Percentiles rank a stretch among this genome's conserved stretches.
Conservation (phyloP, 1,140 invertebrate genomes). For the Paralvinella palmiformis region DNA sequence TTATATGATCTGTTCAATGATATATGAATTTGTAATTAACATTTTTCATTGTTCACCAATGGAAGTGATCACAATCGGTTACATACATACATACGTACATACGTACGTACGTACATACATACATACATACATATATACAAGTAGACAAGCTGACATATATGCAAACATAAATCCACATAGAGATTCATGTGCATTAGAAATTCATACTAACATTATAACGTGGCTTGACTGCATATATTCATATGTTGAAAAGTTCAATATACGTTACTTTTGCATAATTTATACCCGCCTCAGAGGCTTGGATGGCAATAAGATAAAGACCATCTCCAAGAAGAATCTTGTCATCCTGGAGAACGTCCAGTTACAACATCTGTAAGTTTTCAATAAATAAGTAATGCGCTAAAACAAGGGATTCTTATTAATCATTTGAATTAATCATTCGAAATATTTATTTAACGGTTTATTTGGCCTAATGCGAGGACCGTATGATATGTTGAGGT, state of each 20-base stretch:
- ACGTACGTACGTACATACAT: background rate
- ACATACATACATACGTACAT: background rate
- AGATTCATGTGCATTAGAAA: no score
- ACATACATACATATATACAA: slow-evolving; percentile 2
- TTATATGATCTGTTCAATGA: background rate
- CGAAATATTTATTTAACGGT: no score
- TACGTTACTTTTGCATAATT: background rate
- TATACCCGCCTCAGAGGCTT: slow-evolving; percentile 3
- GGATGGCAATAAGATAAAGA: background rate
- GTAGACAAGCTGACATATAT: no score
- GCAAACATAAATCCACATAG: no score
- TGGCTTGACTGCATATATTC: no score
- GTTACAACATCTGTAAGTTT: slow-evolving; percentile 7
- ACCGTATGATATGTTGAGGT: no score
- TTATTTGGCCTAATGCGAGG: no score
- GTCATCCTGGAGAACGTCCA: background rate
- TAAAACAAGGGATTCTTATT: no score
- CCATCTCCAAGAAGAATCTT: background rate
- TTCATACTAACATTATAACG: no score
- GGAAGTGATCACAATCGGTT: background rate
- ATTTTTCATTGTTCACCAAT: background rate
- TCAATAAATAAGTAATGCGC: background rate
- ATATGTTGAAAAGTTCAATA: background rate
- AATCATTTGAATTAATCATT: no score
- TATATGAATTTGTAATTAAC: background rate